phyloP scores from a whole-genome alignment of 2,888 invertebrate species.

The Hedychridium roseum region DNA sequence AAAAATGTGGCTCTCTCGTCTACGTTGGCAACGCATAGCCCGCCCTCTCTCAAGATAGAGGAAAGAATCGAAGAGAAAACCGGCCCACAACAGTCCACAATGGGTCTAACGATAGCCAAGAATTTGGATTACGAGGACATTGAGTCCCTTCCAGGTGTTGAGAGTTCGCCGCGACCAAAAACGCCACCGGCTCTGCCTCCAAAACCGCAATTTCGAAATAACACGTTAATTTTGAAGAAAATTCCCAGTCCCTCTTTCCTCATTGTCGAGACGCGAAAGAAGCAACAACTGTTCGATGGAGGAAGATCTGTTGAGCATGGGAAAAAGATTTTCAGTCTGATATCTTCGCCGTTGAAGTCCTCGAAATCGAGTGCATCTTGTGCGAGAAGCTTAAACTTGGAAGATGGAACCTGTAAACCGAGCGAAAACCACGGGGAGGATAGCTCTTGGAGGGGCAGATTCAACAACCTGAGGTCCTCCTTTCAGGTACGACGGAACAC shows the following conservation, averaged over 20 bases:
- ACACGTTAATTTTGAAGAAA: constrained; percentile 57
- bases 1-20: constrained; percentile 14
- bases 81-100: constrained; percentile 56
- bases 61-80: constrained; percentile 59
- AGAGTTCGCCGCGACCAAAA: constrained; percentile 57
- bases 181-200: constrained; percentile 78
- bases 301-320: constrained; percentile 27
- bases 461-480: constrained; percentile 47
- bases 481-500: constrained; percentile 40
- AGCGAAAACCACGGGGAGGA: constrained; percentile 25
- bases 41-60: constrained; percentile 46
- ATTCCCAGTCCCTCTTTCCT: constrained; percentile 62
- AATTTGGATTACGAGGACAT: constrained; percentile 62
- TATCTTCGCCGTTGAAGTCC: constrained; percentile 34
- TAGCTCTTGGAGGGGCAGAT: constrained; percentile 44
- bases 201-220: constrained; percentile 68
- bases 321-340: constrained; percentile 34
- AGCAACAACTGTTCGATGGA: constrained; percentile 31
- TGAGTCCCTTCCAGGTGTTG: constrained; percentile 55
- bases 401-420: constrained; percentile 37
- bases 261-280: constrained; percentile 56
- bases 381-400: constrained; percentile 48
- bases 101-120: constrained; percentile 58
- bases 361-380: constrained; percentile 23
- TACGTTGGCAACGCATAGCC: constrained; percentile 32